These are phyloP conservation scores for Notodonta ziczac DNA, from an alignment of 2,888 invertebrate species.

Conservation along the genomic window DNA sequence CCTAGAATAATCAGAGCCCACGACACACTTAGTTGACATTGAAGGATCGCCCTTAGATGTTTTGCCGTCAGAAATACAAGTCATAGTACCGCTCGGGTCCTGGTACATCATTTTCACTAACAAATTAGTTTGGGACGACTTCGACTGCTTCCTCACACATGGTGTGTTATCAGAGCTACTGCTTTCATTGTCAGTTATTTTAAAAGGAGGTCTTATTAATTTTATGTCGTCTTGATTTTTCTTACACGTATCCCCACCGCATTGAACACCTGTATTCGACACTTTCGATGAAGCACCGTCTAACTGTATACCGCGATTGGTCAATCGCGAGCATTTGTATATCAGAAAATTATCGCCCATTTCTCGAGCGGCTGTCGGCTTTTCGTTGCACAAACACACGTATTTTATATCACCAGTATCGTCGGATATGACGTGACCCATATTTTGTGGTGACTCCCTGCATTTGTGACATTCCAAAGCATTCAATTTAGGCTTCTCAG, in stretches of 20 bases:
- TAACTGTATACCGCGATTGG: conserved; percentile 48
- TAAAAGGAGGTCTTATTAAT: conserved; percentile 25
- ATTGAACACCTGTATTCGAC: conserved; percentile 34
- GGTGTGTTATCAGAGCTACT: conserved; percentile 31
- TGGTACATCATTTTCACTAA: conserved; percentile 45
- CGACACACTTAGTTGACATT: conserved; percentile 17
- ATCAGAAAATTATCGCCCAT: conserved; percentile 59
- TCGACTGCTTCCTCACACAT: conserved; percentile 44
- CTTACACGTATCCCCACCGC: conserved; percentile 21
- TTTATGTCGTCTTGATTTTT: conserved; percentile 19
- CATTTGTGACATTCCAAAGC: conserved; percentile 26
- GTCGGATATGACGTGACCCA: conserved; percentile 38
- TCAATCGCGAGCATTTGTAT: conserved; percentile 64
- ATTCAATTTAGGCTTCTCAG: conserved; percentile 19
- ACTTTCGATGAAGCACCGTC: conserved; percentile 30
- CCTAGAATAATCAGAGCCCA: conserved; percentile 14
- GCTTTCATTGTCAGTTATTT: conserved; percentile 17
- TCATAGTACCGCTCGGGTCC: conserved; percentile 28
- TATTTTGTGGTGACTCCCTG: conserved; percentile 26
- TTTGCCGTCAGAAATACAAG: conserved; percentile 4
- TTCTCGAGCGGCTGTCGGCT: conserved; percentile 39
- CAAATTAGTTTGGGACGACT: conserved; percentile 70
- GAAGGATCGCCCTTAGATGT: conserved; percentile 12
- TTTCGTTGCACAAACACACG: conserved; percentile 64
- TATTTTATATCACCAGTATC: conserved; percentile 57